A percentile compares a stretch with the other conserved stretches of the same genome.
Evolutionary conservation across 2,113 vertebrate species (phyloP).

Genomic region (Zapornia atra): DNA sequence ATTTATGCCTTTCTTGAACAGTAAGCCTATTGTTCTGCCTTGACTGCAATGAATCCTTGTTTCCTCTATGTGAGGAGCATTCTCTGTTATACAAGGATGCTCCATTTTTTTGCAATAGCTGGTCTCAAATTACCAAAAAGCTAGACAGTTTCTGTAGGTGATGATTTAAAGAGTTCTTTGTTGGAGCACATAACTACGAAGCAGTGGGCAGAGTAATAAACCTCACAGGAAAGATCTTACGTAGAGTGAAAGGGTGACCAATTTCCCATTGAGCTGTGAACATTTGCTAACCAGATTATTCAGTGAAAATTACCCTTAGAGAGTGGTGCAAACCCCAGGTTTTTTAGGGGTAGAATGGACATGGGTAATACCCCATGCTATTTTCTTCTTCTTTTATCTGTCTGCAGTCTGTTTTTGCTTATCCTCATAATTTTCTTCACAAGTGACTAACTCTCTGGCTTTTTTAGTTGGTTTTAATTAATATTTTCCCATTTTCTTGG

Average conservation of each 20-base stretch:
- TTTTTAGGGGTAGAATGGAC: neutral
- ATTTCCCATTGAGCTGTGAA: neutral
- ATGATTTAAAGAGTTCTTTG: neutral
- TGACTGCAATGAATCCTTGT: slow-evolving; percentile 9
- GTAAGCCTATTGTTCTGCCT: slow-evolving; percentile 24
- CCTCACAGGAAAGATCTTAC: neutral
- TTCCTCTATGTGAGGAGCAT: neutral
- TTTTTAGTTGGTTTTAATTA: neutral
- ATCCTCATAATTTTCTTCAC: neutral
- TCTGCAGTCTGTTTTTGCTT: neutral
- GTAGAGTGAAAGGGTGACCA: neutral
- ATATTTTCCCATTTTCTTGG: neutral
- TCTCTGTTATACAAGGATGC: slow-evolving; percentile 4
- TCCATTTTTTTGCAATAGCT: neutral
- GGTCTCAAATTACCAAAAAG: slow-evolving; percentile 4
- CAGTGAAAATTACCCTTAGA: neutral
- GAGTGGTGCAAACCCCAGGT: neutral
- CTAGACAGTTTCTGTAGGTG: neutral
- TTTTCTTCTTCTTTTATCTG: neutral
- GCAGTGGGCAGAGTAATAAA: neutral
- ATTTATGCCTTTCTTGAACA: slow-evolving; percentile 57
- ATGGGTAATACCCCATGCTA: neutral
- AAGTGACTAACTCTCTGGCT: neutral
- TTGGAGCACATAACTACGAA: neutral
- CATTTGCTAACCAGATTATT: neutral